Base-by-base conservation (phyloP, 2,113 vertebrate species). In the Eptesicus fuscus region DNA sequence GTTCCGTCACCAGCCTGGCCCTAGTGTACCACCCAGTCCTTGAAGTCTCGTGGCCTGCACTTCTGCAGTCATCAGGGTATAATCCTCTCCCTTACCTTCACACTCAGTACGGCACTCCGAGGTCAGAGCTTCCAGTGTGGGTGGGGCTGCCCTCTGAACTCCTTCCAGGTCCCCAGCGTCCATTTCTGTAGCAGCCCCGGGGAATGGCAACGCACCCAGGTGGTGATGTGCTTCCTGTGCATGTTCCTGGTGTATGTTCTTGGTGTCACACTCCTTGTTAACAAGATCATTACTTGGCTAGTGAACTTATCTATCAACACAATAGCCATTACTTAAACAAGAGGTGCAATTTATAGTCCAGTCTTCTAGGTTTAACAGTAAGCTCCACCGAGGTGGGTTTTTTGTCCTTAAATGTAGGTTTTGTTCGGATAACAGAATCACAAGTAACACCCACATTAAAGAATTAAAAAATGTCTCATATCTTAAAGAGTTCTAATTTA, bases 101-200 rank as follows among this genome's bases (percentile, higher is more conserved):
- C 42, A 3, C 32, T 28, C 1, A 8, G 17, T 4, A 1, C 1
- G 9, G 7, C 37, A 1, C 25, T 16, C 35, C 0, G 0, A 16
- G 2, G 6, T 22, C 1, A 16, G 30, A 30, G 17, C 67, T 44
- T 14, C 49, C 17, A 0, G 1, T 18, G 4, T 9, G 9, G 3
- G 7, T 3, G 47, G 9, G 40, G 9, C 88, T 56, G 61, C 37
- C 59, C 83, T 77, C 16, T 77, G 74, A 44, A 32, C 37, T 2
- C 22, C 10, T 28, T 30, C 25, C 65, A 22, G 8, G 16, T 18
- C 37, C 56, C 23, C 71, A 4, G 2, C 13, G 7, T 1, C 71
- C 40, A 44, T 9, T 13, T 44, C 25, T 8, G 7, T 67, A 7
- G 32, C 32, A n/a, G 16, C 40, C 18, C 14, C 0, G 61, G 35